phyloP scores from a whole-genome alignment of 53 echinoderm and acorn worm species.

The Holothuria scabra region DNA sequence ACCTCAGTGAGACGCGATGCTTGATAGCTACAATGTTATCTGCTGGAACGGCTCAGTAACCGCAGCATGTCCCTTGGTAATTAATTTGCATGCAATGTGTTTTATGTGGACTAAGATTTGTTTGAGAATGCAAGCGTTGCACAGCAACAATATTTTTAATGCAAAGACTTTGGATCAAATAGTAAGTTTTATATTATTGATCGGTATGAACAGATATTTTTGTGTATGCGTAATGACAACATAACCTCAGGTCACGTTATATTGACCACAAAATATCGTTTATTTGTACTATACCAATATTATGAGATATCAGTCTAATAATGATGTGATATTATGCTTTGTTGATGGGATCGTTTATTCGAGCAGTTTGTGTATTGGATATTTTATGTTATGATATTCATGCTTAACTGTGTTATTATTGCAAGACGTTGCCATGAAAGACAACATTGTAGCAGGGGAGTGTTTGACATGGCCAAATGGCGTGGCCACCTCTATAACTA shows the following conservation, averaged over 20 bases:
- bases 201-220: neutral
- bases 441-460: constrained; percentile 67
- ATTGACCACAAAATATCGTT: neutral
- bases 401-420: neutral
- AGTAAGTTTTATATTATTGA: neutral
- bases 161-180: neutral
- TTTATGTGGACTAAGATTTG: neutral
- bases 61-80: neutral
- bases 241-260: neutral
- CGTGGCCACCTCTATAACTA: constrained; percentile 52
- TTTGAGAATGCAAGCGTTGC: neutral
- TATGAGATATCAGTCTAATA: no score
- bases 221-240: neutral
- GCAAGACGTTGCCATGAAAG: constrained; percentile 38
- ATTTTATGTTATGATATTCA: neutral
- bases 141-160: neutral
- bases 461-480: no score
- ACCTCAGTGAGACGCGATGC: constrained; percentile 54
- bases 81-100: neutral
- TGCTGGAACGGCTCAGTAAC: neutral
- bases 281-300: neutral
- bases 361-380: neutral
- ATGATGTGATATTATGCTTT: no score
- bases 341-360: neutral
- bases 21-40: constrained; percentile 61